phyloP scores from a whole-genome alignment of 1,140 invertebrate genomes.

The Penaeus chinensis region DNA sequence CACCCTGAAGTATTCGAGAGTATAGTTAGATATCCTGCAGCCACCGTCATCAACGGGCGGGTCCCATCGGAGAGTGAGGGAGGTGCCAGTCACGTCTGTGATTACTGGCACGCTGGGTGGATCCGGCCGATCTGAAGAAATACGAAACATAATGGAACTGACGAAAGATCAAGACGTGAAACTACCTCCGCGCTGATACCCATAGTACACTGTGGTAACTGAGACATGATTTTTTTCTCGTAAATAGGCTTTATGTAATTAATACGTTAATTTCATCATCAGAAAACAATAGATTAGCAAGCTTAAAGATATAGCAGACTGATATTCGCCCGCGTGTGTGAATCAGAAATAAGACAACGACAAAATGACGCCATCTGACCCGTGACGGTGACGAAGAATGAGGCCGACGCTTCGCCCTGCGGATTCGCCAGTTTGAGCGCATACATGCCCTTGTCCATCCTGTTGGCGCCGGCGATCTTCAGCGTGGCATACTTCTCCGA shows the following conservation, averaged over 20 bases:
- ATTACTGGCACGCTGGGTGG: constrained; percentile 85
- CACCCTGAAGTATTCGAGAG: constrained; percentile 91
- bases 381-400: constrained; percentile 87
- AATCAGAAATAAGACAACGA: not conserved
- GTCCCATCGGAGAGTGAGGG: constrained; percentile 86
- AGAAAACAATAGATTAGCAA: no score
- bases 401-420: constrained; percentile 82
- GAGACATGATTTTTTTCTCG: no score
- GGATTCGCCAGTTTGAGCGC: constrained; percentile 82
- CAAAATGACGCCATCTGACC: constrained; percentile 69
- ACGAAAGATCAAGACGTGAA: not conserved
- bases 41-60: constrained; percentile 92
- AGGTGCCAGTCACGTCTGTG: constrained; percentile 73
- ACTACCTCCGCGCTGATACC: not conserved
- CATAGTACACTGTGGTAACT: no score
- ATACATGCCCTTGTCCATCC: constrained; percentile 88
- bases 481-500: constrained; percentile 79
- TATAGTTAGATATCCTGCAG: constrained; percentile 90
- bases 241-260: no score
- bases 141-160: not conserved
- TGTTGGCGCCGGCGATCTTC: constrained; percentile 78
- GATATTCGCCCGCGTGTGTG: no score
- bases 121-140: constrained; percentile 79
- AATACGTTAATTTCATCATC: no score
- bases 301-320: no score